Percentiles rank a stretch among this genome's conserved stretches.
Evolutionary conservation across 2,888 invertebrate species (phyloP).

Genomic region (Halocaridina rubra): DNA sequence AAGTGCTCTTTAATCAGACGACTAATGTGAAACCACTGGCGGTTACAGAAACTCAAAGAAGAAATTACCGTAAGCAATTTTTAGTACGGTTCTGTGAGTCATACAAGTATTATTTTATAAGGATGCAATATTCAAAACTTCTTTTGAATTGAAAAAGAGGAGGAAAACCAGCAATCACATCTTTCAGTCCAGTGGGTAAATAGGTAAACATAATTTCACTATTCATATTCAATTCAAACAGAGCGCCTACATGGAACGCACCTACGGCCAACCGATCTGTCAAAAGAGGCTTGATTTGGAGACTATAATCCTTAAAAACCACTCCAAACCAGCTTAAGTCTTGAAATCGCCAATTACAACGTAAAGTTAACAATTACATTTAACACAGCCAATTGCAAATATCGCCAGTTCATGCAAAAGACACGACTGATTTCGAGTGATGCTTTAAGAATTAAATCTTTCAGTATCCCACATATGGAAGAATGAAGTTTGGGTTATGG

Average conservation of each 20-base stretch:
- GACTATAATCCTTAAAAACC: neutral
- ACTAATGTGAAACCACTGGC: slow-evolving; percentile 49
- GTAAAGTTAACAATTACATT: slow-evolving; percentile 42
- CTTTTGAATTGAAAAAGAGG: too few relatives aligned
- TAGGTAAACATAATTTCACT: slow-evolving; percentile 41
- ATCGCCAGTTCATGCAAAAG: slow-evolving; percentile 23
- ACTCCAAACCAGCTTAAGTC: slow-evolving; percentile 35
- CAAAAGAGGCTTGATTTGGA: neutral
- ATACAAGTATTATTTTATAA: neutral
- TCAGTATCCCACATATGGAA: slow-evolving; percentile 11
- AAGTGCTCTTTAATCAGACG: slow-evolving; percentile 53
- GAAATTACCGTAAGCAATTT: neutral
- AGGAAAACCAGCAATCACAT: slow-evolving; percentile 43
- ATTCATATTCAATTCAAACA: slow-evolving; percentile 41
- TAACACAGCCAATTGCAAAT: slow-evolving; percentile 51
- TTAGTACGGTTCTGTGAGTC: neutral
- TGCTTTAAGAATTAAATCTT: slow-evolving; percentile 2
- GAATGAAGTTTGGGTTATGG: slow-evolving; percentile 24
- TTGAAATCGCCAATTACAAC: slow-evolving; percentile 20
- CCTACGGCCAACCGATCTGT: slow-evolving; percentile 41
- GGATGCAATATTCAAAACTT: neutral
- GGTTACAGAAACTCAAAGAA: slow-evolving; percentile 24
- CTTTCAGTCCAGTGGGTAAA: slow-evolving; percentile 45
- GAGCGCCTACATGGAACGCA: slow-evolving; percentile 57
- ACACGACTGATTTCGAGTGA: slow-evolving; percentile 15